Base-by-base conservation (phyloP, 2,888 invertebrate species). In the Dendrolimus houi region DNA sequence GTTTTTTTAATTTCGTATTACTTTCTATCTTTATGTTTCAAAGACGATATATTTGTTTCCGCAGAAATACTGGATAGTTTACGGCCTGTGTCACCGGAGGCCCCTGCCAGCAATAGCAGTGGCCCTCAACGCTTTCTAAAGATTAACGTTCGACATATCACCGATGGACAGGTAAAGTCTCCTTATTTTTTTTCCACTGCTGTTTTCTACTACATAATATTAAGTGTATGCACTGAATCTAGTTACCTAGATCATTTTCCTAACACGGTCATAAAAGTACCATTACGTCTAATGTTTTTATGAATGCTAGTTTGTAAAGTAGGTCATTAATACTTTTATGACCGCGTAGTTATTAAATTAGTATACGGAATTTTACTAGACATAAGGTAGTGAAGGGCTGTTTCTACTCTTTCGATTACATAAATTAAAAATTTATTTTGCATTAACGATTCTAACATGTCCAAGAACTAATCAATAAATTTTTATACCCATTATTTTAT, bases 81-180 rank as follows among this genome's bases (percentile, higher is more conserved):
- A 74, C 93, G 96, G 77, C 96, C 96, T 41, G 95, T 94, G 62
- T 96, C 96, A 52, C 96, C 96, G 1, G 96, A 96, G 79, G 95
- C 95, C 12, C 94, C 93, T 53, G 72, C 89, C 60, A 88, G 84
- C 71, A 93, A 93, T 70, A 92, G 93, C 71, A 92, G 92, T 63
- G 94, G 93, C 60, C 95, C 95, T 69, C 94, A 96, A 85, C 92
- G 96, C 68, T 97, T 97, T 90, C 94, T 98, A 74, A 97, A 97
- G 91, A 97, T 98, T 77, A 97, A 97, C 83, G 97, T 97, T 59
- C 93, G 96, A 63, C 97, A 98, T 85, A 96, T 98, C 81, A 97
- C 98, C 60, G 97, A 98, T 90, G 96, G 98, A 71, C 96, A 97
- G 93, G 93, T 94, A 74, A 58, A 57, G 29, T 29, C 0, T 29